Evolutionary conservation across 2,888 invertebrate species (phyloP).

Genomic region (Lepas anatifera): DNA sequence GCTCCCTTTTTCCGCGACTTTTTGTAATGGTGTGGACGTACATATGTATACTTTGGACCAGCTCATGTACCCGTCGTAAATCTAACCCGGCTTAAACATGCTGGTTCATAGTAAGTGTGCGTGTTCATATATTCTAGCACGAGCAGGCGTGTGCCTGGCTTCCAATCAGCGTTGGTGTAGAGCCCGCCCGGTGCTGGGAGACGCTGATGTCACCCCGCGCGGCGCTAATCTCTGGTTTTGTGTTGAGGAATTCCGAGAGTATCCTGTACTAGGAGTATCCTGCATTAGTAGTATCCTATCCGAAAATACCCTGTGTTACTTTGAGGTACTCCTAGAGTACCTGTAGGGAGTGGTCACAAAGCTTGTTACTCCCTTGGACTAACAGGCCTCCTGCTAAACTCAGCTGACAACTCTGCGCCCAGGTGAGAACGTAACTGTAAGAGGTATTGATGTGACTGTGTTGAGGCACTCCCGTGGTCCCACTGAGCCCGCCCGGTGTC

Average conservation of each 20-base stretch:
- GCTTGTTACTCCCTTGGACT: background rate
- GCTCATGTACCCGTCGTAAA: too few relatives aligned
- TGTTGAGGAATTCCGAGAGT: background rate
- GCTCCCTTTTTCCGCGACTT: too few relatives aligned
- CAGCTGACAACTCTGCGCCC: too few relatives aligned
- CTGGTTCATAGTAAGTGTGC: background rate
- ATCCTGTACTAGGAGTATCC: background rate
- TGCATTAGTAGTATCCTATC: background rate
- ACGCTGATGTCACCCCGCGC: background rate
- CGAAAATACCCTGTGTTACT: slow-evolving; percentile 12
- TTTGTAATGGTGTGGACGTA: too few relatives aligned
- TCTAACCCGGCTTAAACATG: too few relatives aligned
- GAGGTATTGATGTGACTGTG: background rate
- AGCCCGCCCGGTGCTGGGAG: too few relatives aligned
- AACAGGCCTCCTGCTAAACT: too few relatives aligned
- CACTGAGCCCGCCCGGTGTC: background rate
- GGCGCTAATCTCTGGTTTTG: background rate
- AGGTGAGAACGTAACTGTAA: too few relatives aligned
- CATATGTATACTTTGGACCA: too few relatives aligned
- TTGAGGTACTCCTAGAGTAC: too few relatives aligned
- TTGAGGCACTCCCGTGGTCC: too few relatives aligned
- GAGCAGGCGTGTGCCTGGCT: too few relatives aligned
- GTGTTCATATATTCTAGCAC: background rate
- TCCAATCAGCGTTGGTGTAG: background rate
- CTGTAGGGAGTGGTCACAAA: background rate